phyloP scores from a whole-genome alignment of 2,113 vertebrate genomes.

The Periophthalmodon schlosseri region DNA sequence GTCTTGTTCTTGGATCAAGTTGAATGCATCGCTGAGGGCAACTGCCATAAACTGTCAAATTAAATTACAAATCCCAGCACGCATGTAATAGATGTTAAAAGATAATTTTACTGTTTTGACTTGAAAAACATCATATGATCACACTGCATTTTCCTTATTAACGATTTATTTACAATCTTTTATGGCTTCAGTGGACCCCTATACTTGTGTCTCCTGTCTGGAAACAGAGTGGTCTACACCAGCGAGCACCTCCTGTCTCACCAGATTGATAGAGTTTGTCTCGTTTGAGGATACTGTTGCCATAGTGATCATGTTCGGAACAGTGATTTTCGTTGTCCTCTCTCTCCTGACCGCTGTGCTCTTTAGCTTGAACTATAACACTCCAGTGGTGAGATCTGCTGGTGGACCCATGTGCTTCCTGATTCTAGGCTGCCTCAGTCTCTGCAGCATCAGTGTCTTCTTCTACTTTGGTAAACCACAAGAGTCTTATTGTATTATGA shows the following conservation, averaged over 20 bases:
- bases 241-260: slow-evolving; percentile 76
- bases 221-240: slow-evolving; percentile 76
- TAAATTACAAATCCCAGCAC: no score
- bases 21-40: no score
- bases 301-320: slow-evolving; percentile 58
- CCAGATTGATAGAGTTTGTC: slow-evolving; percentile 72
- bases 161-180: background rate
- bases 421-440: slow-evolving; percentile 80
- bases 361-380: slow-evolving; percentile 77
- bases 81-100: no score
- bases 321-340: slow-evolving; percentile 59
- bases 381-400: slow-evolving; percentile 84
- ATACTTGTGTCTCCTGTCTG: slow-evolving; percentile 75
- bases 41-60: no score
- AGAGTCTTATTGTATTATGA: slow-evolving; percentile 63
- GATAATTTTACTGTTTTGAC: no score
- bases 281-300: slow-evolving; percentile 68
- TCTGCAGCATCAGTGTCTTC: slow-evolving; percentile 73
- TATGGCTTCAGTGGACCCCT: slow-evolving; percentile 67
- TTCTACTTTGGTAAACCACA: slow-evolving; percentile 80
- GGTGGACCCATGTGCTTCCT: slow-evolving; percentile 84
- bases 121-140: no score
- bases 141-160: background rate
- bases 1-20: no score
- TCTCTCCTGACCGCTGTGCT: slow-evolving; percentile 58